Evolutionary conservation across 2,113 vertebrate genomes (phyloP), one percentile per base, ranked within the genome.

Genomic region (Typhlomys cinereus): DNA sequence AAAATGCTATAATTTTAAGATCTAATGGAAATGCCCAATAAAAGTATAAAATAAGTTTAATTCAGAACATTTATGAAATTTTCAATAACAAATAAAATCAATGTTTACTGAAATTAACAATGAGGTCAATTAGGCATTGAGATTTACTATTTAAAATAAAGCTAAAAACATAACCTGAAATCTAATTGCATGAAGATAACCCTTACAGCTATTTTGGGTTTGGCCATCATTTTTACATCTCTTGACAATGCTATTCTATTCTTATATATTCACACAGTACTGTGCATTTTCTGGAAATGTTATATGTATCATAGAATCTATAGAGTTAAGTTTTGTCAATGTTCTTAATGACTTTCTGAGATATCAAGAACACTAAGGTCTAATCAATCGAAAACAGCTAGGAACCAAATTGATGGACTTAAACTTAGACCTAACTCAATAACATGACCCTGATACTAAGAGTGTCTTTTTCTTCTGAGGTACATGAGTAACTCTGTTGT

Each of bases 11-110:
- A 67, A n/a, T 7, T 20, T 69, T 27, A 71, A 66, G 29, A 71
- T 44, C 21, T 11, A 71, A 41, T 44, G 10, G 9, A 71, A 71
- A 44, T 71, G 25, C 14, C 39, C 23, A 71, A 44, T 27, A 71
- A 9, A 39, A 44, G 27, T 41, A 44, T 71, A 44, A n/a, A 27
- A 27, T 36, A 10, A 71, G 4, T n/a, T 66, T 67, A 17, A 18
- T 64, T 82, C 57, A 94, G 10, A 81, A 91, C 87, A 93, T 48
- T 52, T 64, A 73, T 27, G 61, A 18, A 76, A 91, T 62, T 90
- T 66, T 71, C 54, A 75, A 4, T 67, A 2, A 81, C 20, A 62
- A 75, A 39, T 73, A 91, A 89, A 88, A 64, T 59, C 62, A 48
- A 48, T 48, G 23, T 6, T 57, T 73, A n/a, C n/a, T n/a, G n/a